A percentile compares a stretch with the other conserved stretches of the same genome.
Evolutionary conservation across 2,113 vertebrate genomes (phyloP).

Genomic region (Epinephelus cyanopodus): DNA sequence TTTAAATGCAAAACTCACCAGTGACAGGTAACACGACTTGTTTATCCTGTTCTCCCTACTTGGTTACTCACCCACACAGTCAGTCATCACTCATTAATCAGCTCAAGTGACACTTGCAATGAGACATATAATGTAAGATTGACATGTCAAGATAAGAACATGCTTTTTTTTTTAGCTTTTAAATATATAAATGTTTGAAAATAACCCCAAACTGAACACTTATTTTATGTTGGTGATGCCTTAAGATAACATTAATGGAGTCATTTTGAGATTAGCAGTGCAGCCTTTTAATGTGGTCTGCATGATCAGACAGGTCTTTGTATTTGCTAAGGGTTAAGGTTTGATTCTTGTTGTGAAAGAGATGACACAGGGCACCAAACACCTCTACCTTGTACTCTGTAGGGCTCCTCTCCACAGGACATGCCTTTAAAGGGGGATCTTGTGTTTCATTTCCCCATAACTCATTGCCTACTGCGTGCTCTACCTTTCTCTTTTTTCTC

Average conservation of each 20-base stretch:
- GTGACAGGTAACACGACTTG: slow-evolving; percentile 59
- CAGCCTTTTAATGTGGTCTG: slow-evolving; percentile 30
- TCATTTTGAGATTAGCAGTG: neutral
- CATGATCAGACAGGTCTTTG: slow-evolving; percentile 28
- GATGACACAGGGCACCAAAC: slow-evolving; percentile 36
- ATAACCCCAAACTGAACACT: neutral
- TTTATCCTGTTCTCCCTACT: slow-evolving; percentile 71
- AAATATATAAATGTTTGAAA: neutral
- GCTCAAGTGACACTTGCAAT: slow-evolving; percentile 12
- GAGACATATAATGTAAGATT: slow-evolving; percentile 15
- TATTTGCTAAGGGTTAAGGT: slow-evolving; percentile 28
- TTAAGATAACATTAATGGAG: neutral
- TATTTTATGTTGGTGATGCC: neutral
- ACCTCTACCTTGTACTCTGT: slow-evolving; percentile 28
- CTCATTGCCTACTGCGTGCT: slow-evolving; percentile 50
- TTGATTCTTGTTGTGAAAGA: slow-evolving; percentile 39
- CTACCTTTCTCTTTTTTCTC: slow-evolving; percentile 6
- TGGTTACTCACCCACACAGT: slow-evolving; percentile 28
- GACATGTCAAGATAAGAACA: slow-evolving; percentile 24
- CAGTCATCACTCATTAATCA: slow-evolving; percentile 51
- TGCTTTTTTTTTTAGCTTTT: neutral
- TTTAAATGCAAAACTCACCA: neutral
- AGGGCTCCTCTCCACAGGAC: slow-evolving; percentile 52
- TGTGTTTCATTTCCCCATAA: slow-evolving; percentile 69
- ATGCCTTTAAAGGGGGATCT: slow-evolving; percentile 56